These are phyloP conservation scores for Ancistrus triradiatus DNA, from an alignment of 2,113 vertebrate species.

Conservation along the genomic window DNA sequence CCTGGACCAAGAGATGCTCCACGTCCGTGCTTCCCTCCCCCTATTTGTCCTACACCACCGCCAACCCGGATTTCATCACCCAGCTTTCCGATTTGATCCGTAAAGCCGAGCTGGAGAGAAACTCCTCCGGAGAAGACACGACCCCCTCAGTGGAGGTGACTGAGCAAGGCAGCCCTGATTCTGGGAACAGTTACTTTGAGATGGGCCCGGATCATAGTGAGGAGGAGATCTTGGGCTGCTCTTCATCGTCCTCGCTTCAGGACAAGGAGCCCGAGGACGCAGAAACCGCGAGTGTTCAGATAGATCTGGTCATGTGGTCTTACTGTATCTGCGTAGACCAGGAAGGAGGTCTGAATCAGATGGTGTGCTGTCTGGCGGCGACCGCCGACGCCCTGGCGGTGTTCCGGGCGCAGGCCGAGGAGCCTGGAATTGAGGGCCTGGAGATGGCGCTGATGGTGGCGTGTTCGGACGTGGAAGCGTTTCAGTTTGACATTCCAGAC, in stretches of 20 bases:
- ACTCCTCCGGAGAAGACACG: constrained; percentile 33
- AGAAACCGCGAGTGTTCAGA: constrained; percentile 39
- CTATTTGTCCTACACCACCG: constrained; percentile 74
- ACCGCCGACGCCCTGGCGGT: constrained; percentile 70
- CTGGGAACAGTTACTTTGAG: constrained; percentile 90
- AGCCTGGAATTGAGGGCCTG: constrained; percentile 64
- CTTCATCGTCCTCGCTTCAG: constrained; percentile 36
- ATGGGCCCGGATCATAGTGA: constrained; percentile 82
- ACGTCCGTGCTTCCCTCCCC: constrained; percentile 75
- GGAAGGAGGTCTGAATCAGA: constrained; percentile 71
- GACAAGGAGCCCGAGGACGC: constrained; percentile 56
- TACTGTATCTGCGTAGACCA: constrained; percentile 77
- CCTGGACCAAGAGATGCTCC: constrained; percentile 54
- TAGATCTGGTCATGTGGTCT: constrained; percentile 79
- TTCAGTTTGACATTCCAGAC: constrained; percentile 77
- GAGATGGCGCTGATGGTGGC: constrained; percentile 72
- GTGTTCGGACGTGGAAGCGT: constrained; percentile 68
- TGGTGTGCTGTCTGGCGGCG: constrained; percentile 80
- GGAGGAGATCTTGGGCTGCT: constrained; percentile 54
- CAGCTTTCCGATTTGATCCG: constrained; percentile 75
- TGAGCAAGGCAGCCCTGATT: constrained; percentile 30
- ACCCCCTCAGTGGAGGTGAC: constrained; percentile 12
- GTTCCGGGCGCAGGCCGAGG: constrained; percentile 68
- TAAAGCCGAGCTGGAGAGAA: constrained; percentile 57
- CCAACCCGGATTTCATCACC: constrained; percentile 77